Base-by-base conservation (phyloP, 2,888 invertebrate genomes). In the Exocentrus adspersus region DNA sequence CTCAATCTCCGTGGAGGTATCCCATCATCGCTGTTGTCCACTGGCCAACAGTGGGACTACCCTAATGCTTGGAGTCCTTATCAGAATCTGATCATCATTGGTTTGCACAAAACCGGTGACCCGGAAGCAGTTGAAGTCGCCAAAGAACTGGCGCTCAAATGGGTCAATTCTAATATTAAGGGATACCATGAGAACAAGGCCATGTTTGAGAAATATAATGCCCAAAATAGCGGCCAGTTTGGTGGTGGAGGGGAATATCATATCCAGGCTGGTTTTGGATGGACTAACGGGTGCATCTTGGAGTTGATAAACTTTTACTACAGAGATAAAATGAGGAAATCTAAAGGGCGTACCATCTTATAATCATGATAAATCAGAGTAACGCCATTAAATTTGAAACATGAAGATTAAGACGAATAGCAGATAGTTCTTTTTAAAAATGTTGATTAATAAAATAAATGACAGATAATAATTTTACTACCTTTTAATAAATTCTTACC, bases 61-160 rank as follows among this genome's bases (percentile, higher is more conserved):
- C 92, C 94, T 0, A 94, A 94, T 77, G 92, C 92, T 0, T 95
- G 94, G 94, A 90, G 94, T 0, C 94, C 94, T 2, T 85, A 92
- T 45, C 90, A 93, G 67, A 90, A 91, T 74, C 87, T 93, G 54
- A 82, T 91, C 1, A 87, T 94, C 1, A 87, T 89, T 77, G 89
- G 90, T 41, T 14, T 52, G 52, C 41, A 85, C 84, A 0, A 86
- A 85, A 4, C 70, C 77, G 0, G 85, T 87, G 73, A 88, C 89
- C 0, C 80, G 84, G 53, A 77, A 85, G 12, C 30, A 52, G 1
- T 84, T 52, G 76, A 84, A 9, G 73, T 88, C 61, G 92, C 93
- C 0, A 85, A 85, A 71, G 82, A 88, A 43, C 82, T 93, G 30
- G 91, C 92, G 0, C 84, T 88, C 14, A 85, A 85, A 51, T 94